Evolutionary conservation across 2,797 vertebrate species (phyloP), one percentile per base, ranked within the genome.

Genomic region (Pipistrellus pygmaeus): DNA sequence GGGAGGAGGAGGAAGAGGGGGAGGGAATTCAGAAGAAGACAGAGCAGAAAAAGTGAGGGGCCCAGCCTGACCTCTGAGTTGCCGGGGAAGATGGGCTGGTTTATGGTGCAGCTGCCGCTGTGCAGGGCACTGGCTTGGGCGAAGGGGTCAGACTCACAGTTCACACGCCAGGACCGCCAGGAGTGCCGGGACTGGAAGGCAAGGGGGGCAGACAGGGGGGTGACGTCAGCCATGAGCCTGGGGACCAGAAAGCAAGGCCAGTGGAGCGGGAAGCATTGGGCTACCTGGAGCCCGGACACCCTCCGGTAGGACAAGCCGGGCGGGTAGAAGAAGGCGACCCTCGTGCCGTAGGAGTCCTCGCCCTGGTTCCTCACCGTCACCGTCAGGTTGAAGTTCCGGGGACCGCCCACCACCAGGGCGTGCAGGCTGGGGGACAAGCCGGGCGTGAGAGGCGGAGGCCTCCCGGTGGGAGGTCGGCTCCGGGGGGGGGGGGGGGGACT

Each of bases 341-440:
- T 94, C 14, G 98, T 98, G 91, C 98, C 97, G 71, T 99, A 99
- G 14, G 99, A 99, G 96, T 99, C 98, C 96, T 99, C 99, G 0
- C 96, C 98, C 0, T 78, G 95, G 91, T 99, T 99, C 93, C 97
- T 97, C 92, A 99, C 93, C 1, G 97, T 98, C 30, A 99, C 96
- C 0, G 95, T 98, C 72, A 99, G 82, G 0, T 98, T 97, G 85
- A 99, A 13, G 21, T 98, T 98, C 2, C 97, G 98, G 89, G 98
- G 96, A 20, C 98, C 98, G 20, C 99, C 99, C 38, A 99, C 98
- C 77, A 98, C 94, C 71, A 98, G 46, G 0, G 92, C 71, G 10
- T 90, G 27, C 78, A 95, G n/a, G 35, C 97, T 98, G 91, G 48
- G 62, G 32, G 78, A 86, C 17, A 48, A 95, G 55, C 57, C 9